Evolutionary conservation across 2,113 vertebrate species (phyloP).

Genomic region (Saguinus midas): DNA sequence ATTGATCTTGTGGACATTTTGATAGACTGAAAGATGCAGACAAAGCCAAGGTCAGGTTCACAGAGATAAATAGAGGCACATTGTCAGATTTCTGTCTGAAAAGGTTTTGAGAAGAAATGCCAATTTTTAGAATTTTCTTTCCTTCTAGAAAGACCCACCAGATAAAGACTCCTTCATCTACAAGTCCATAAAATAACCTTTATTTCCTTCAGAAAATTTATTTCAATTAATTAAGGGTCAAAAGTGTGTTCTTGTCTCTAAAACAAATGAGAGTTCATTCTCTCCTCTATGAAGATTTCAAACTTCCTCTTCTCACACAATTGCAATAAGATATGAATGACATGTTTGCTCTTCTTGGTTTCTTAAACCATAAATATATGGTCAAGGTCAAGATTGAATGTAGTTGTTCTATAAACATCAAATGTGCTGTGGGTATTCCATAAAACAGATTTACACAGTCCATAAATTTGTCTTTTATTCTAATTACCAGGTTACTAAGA

Average conservation of each 20-base stretch:
- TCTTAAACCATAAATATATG: background rate
- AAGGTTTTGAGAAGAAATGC: background rate
- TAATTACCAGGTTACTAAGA: constrained; percentile 2
- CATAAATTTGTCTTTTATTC: background rate
- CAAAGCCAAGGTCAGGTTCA: background rate
- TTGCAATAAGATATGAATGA: background rate
- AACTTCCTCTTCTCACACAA: background rate
- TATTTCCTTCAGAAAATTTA: background rate
- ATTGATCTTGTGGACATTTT: background rate
- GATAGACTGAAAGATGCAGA: background rate
- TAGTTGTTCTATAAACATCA: background rate
- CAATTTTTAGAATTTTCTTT: background rate
- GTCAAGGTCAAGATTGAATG: background rate
- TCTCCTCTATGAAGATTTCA: background rate
- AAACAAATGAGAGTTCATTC: background rate
- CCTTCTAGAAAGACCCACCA: background rate
- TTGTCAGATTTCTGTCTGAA: background rate
- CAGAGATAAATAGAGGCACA: background rate
- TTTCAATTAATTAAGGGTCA: background rate
- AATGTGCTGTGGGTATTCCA: background rate
- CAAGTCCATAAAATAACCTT: background rate
- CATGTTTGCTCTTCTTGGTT: background rate
- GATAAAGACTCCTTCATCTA: background rate
- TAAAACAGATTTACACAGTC: background rate
- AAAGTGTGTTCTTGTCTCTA: background rate